These are phyloP conservation scores for Malurus cyaneus DNA, from an alignment of 2,113 vertebrate genomes.

Conservation along the genomic window DNA sequence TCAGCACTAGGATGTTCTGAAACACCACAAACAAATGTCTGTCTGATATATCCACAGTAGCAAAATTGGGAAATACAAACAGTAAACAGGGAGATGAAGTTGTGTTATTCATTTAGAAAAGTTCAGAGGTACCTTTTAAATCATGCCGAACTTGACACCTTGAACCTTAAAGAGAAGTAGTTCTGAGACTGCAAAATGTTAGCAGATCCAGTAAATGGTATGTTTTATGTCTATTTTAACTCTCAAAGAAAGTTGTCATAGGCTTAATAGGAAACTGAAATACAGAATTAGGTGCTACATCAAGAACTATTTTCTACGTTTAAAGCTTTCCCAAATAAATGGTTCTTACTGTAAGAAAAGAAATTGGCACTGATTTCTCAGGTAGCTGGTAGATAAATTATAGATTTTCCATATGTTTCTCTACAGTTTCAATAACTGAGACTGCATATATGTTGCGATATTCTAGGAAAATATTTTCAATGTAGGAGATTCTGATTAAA, in stretches of 20 bases:
- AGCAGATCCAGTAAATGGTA: background rate
- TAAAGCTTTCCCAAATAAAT: background rate
- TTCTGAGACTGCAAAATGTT: background rate
- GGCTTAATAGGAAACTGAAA: background rate
- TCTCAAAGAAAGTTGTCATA: background rate
- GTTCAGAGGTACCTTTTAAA: background rate
- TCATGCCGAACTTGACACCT: background rate
- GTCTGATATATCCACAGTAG: background rate
- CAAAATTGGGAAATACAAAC: background rate
- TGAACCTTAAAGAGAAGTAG: background rate
- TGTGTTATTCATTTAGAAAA: background rate
- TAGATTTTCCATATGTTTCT: background rate
- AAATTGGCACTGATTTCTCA: background rate
- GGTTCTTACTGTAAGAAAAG: background rate
- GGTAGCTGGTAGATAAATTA: background rate
- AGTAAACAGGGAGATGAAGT: background rate
- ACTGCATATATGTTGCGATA: background rate
- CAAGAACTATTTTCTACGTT: background rate
- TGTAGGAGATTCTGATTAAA: background rate
- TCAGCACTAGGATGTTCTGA: background rate
- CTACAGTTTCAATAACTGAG: background rate
- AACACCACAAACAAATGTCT: background rate
- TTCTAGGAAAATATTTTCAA: background rate
- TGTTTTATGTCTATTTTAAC: background rate
- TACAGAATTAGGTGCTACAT: background rate